Base-by-base conservation (phyloP, 2,888 invertebrate species). In the Glaucopsyche alexis region DNA sequence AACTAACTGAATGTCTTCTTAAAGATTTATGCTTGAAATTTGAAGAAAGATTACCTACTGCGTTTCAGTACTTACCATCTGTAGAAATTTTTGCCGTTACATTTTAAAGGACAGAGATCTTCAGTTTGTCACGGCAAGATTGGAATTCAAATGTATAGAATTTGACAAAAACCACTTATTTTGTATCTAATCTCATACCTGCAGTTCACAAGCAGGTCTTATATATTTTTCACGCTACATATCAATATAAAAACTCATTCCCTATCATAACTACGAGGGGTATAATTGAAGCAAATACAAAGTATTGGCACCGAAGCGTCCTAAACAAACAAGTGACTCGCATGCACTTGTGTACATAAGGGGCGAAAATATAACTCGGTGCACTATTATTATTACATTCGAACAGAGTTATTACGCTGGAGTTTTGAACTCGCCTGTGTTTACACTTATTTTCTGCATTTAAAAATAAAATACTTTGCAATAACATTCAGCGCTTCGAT, bases 241-340 rank as follows among this genome's bases (percentile, higher is more conserved):
- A 11, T 29, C 73, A 64, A 42, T 72, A 69, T 71, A 73, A 74
- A 76, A 76, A 72, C 74, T 50, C 45, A 67, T 52, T 45, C 72
- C 64, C 75, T 76, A 77, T 77, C 77, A 79, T 76, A 78, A 79
- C 75, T 77, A 75, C 77, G 74, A 74, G 77, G 75, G 74, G 77
- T 78, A 80, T 81, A 81, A 81, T 81, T 81, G 79, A 78, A 73
- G 80, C 76, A 80, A 80, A 81, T 78, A 80, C 66, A 73, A 77
- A 75, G 73, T 78, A 78, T 80, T 79, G 79, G 79, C 80, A 80
- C 78, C 79, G 77, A 76, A 72, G 49, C 74, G 77, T 81, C 81
- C 81, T 81, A 81, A 81, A 79, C 60, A 81, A 81, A 81, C 76
- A 80, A 19, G 11, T 66, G 74, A 16, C 70, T 73, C 71, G 49